Conservation (phyloP, 2,797 vertebrate genomes). For the Phalanger gymnotis region DNA sequence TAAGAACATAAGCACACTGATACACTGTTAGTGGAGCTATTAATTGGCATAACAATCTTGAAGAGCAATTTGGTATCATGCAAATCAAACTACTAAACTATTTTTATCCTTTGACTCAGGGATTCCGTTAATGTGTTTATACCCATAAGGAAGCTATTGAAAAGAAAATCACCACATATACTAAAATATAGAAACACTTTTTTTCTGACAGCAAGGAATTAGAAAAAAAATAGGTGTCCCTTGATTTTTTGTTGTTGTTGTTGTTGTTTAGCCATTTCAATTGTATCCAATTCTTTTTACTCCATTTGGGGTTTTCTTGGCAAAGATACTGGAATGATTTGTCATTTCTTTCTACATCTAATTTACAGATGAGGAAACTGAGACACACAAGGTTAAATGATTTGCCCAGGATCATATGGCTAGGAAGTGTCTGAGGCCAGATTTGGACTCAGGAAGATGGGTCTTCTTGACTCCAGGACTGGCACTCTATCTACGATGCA, state of each 20-base stretch:
- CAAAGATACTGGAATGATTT: not conserved
- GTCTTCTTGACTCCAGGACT: not conserved
- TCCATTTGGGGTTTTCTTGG: not conserved
- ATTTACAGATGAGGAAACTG: not conserved
- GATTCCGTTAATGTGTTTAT: not conserved
- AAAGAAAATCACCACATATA: not conserved
- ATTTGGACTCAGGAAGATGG: not conserved
- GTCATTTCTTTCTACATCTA: not conserved
- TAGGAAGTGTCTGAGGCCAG: not conserved
- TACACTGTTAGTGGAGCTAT: not conserved
- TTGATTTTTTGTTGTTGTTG: not conserved
- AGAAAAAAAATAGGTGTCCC: not conserved
- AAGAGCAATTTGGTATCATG: not conserved
- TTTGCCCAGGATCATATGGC: not conserved
- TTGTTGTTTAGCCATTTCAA: not conserved
- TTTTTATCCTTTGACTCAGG: not conserved
- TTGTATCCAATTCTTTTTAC: not conserved
- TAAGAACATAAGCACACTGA: not conserved
- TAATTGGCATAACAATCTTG: not conserved
- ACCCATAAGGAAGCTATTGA: not conserved
- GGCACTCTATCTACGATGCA: not conserved
- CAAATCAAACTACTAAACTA: not conserved
- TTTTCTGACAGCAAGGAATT: not conserved
- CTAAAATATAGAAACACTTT: not conserved
- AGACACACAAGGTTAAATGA: not conserved